A percentile compares a stretch with the other conserved stretches of the same genome.
phyloP scores from a whole-genome alignment of 2,113 vertebrate species.

The Melospiza georgiana region DNA sequence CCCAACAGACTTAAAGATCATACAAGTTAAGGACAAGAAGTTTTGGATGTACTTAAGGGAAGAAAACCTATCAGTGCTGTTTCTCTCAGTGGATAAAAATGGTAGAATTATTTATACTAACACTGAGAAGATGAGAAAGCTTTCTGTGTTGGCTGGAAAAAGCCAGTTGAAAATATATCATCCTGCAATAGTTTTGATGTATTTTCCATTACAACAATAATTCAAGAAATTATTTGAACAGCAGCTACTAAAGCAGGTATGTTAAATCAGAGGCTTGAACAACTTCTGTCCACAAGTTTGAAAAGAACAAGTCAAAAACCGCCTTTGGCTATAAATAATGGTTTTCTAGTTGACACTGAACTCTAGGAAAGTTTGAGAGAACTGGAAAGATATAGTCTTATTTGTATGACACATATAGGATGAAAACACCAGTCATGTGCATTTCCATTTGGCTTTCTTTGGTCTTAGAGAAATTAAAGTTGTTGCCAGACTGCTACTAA shows the following conservation, averaged over 20 bases:
- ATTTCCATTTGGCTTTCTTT: not conserved
- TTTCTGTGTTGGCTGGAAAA: constrained; percentile 27
- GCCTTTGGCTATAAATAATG: not conserved
- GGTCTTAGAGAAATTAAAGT: not conserved
- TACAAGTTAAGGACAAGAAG: not conserved
- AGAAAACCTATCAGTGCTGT: not conserved
- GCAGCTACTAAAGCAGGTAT: constrained; percentile 7
- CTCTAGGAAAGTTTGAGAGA: not conserved
- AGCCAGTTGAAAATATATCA: not conserved
- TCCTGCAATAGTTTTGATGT: not conserved
- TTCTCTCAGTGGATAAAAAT: not conserved
- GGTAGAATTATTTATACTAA: not conserved
- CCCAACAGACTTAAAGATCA: not conserved
- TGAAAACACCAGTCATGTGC: not conserved
- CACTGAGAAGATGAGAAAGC: not conserved
- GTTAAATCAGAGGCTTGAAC: constrained; percentile 19
- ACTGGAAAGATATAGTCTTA: not conserved
- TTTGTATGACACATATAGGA: not conserved
- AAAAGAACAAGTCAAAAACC: constrained; percentile 14
- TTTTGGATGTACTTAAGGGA: not conserved
- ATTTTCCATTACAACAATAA: constrained; percentile 43
- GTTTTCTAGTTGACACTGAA: not conserved
- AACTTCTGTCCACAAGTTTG: constrained; percentile 14
- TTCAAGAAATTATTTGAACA: constrained; percentile 39
- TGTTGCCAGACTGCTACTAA: not conserved